Evolutionary conservation across 2,888 invertebrate species (phyloP).

Genomic region (Brachyptera putata): DNA sequence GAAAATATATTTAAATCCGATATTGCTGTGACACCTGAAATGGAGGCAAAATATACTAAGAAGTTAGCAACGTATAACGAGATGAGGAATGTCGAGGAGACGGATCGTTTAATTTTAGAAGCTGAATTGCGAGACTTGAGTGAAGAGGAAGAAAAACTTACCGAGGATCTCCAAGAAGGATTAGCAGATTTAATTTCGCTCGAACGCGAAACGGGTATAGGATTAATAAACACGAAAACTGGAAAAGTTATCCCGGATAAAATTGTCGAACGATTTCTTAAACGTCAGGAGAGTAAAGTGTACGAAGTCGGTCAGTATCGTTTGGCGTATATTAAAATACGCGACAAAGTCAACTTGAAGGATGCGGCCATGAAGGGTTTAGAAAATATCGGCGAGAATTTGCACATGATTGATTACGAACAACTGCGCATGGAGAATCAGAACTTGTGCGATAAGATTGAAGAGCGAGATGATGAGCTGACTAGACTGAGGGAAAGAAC

Average conservation of each 20-base stretch:
- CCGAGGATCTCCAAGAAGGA: conserved; percentile 32
- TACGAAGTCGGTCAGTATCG: conserved; percentile 40
- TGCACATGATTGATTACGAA: conserved; percentile 53
- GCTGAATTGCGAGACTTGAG: neutral
- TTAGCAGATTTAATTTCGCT: conserved; percentile 37
- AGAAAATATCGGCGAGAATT: conserved; percentile 48
- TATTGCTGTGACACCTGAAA: neutral
- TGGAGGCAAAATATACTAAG: conserved; percentile 38
- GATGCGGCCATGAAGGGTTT: conserved; percentile 30
- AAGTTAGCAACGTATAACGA: conserved; percentile 38
- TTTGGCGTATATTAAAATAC: conserved; percentile 40
- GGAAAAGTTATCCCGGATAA: conserved; percentile 37
- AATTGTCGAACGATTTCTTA: conserved; percentile 39
- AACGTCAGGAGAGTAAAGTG: conserved; percentile 38
- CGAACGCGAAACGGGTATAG: conserved; percentile 41
- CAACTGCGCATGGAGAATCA: conserved; percentile 54
- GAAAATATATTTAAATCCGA: neutral
- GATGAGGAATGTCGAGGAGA: conserved; percentile 32
- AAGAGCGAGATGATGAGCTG: conserved; percentile 53
- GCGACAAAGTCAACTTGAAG: conserved; percentile 41
- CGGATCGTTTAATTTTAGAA: conserved; percentile 32
- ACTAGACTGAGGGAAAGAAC: conserved; percentile 48
- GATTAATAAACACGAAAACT: conserved; percentile 42
- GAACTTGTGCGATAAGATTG: conserved; percentile 52
- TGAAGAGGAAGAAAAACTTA: neutral